A percentile compares a stretch with the other conserved stretches of the same genome.
phyloP scores from a whole-genome alignment of 2,888 invertebrate species.

The Isoperla grammatica region DNA sequence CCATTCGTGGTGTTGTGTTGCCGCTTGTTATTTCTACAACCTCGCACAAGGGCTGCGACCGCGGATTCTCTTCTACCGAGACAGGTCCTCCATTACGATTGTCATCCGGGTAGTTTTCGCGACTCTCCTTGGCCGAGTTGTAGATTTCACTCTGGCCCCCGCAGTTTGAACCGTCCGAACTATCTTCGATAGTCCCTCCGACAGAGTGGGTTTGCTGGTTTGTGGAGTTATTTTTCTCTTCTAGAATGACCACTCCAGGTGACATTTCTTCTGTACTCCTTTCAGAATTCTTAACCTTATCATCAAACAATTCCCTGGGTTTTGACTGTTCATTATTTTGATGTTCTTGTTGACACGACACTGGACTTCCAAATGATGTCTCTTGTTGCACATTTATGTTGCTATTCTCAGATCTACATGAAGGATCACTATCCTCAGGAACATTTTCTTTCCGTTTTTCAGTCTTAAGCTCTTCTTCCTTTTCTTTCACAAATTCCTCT shows the following conservation, averaged over 20 bases:
- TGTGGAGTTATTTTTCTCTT: constrained; percentile 22
- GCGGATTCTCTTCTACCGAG: constrained; percentile 18
- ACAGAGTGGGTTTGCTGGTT: constrained; percentile 22
- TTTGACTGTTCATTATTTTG: too few species aligned
- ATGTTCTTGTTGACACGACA: too few species aligned
- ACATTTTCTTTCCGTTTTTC: neutral
- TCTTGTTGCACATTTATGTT: too few species aligned
- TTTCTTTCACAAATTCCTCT: constrained; percentile 13
- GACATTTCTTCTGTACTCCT: neutral
- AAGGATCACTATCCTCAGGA: too few species aligned
- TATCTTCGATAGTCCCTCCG: constrained; percentile 21
- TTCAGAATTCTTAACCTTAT: too few species aligned
- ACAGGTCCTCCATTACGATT: neutral
- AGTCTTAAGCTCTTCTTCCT: constrained; percentile 12
- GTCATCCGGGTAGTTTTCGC: neutral
- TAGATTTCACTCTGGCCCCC: neutral
- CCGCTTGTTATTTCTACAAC: constrained; percentile 38
- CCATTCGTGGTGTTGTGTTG: constrained; percentile 44
- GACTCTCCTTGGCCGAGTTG: neutral
- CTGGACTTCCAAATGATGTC: too few species aligned
- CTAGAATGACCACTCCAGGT: constrained; percentile 22
- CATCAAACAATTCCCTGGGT: too few species aligned
- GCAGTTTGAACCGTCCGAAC: constrained; percentile 24
- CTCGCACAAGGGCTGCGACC: constrained; percentile 25
- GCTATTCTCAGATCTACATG: too few species aligned